phyloP scores from a whole-genome alignment of 2,113 vertebrate genomes.

The Peromyscus maniculatus region DNA sequence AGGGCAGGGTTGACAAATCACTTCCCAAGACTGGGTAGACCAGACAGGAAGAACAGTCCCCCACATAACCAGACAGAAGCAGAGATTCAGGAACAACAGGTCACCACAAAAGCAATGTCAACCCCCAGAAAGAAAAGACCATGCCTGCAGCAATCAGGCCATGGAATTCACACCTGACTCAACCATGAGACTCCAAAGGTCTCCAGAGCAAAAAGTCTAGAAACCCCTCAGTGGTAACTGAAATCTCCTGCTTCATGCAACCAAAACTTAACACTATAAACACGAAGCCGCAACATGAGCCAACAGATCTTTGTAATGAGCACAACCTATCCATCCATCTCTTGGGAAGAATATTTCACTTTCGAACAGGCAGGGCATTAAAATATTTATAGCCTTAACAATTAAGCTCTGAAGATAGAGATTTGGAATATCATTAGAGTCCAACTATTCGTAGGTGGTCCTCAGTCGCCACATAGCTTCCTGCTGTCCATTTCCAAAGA shows the following conservation, averaged over 20 bases:
- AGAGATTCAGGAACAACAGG: not conserved
- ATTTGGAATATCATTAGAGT: not conserved
- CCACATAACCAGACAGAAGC: not conserved
- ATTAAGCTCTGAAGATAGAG: not conserved
- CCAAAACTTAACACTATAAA: conserved; percentile 21
- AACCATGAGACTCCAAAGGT: conserved; percentile 1
- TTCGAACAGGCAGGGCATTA: not conserved
- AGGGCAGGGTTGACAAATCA: conserved; percentile 58
- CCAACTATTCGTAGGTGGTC: not conserved
- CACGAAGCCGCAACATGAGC: not conserved
- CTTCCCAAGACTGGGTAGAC: conserved; percentile 1
- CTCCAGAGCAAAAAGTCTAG: conserved; percentile 17
- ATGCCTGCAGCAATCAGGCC: not conserved
- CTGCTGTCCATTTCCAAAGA: not conserved
- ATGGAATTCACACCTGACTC: not conserved
- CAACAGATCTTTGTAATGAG: conserved; percentile 26
- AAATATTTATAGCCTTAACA: not conserved
- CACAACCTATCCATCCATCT: not conserved
- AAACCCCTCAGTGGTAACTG: not conserved
- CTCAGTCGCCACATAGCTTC: not conserved
- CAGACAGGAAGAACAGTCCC: conserved; percentile 47
- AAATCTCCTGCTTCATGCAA: not conserved
- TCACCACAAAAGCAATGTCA: conserved; percentile 38
- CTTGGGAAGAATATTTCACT: conserved; percentile 28
- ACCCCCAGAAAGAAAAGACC: not conserved